Evolutionary conservation across 2,113 vertebrate species (phyloP).

Genomic region (Eulemur macaco): DNA sequence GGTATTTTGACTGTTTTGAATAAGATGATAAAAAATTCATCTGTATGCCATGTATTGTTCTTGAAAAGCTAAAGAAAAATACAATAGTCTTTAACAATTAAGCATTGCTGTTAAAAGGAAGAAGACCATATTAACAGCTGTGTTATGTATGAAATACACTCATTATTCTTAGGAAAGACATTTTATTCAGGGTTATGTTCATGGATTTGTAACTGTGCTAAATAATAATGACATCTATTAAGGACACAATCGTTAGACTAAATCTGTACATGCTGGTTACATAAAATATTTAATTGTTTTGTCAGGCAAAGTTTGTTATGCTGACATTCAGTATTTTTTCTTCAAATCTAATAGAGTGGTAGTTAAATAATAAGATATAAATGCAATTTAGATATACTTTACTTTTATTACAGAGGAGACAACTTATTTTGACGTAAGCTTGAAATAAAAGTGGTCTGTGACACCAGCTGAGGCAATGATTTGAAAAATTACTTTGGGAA

Average conservation of each 20-base stretch:
- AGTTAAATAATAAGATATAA: not conserved
- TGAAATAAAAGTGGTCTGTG: not conserved
- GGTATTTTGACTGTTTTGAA: not conserved
- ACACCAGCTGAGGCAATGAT: not conserved
- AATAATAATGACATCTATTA: constrained; percentile 25
- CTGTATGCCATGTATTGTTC: not conserved
- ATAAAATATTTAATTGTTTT: constrained; percentile 1
- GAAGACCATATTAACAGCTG: not conserved
- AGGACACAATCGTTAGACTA: not conserved
- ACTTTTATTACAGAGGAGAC: not conserved
- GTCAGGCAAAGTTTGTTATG: not conserved
- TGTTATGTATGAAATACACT: not conserved
- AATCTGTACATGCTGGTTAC: not conserved
- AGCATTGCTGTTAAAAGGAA: not conserved
- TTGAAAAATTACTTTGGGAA: not conserved
- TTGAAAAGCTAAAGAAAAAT: not conserved
- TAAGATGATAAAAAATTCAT: not conserved
- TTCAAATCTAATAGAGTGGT: not conserved
- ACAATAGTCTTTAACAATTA: not conserved
- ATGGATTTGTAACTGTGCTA: not conserved
- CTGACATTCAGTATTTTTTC: not conserved
- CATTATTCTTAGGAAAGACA: not conserved
- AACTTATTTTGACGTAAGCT: not conserved
- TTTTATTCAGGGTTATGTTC: not conserved
- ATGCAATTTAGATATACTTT: not conserved